Conservation (phyloP, 2,797 vertebrate species). For the Hemitrygon akajei region DNA sequence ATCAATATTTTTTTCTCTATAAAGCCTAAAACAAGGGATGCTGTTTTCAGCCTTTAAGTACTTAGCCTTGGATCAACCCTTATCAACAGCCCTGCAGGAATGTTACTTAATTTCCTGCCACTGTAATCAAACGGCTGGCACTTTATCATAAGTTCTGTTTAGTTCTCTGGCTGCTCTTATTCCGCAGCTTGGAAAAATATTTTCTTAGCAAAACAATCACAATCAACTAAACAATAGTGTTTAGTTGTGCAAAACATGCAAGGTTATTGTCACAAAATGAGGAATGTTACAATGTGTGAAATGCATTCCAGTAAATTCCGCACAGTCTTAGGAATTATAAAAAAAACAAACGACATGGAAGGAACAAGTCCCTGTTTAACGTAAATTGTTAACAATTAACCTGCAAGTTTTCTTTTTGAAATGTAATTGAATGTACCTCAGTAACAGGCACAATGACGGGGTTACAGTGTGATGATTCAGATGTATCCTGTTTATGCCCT, state of each 20-base stretch:
- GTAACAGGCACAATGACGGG: background rate
- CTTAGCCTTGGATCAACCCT: constrained; percentile 27
- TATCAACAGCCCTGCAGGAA: constrained; percentile 35
- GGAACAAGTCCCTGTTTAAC: background rate
- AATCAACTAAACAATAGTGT: constrained; percentile 35
- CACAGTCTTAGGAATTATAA: background rate
- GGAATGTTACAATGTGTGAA: constrained; percentile 35
- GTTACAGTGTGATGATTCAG: constrained; percentile 10
- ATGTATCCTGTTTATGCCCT: constrained; percentile 29
- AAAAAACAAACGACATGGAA: constrained; percentile 28
- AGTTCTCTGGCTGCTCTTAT: constrained; percentile 31
- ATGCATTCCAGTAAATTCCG: constrained; percentile 35
- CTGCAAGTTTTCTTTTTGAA: background rate
- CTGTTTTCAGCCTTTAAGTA: constrained; percentile 19
- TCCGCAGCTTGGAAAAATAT: constrained; percentile 37
- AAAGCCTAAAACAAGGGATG: background rate
- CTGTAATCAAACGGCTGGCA: constrained; percentile 34
- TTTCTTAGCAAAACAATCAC: constrained; percentile 36
- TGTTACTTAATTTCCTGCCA: constrained; percentile 28
- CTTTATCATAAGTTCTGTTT: constrained; percentile 34
- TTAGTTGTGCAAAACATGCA: constrained; percentile 36
- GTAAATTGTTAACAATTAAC: constrained; percentile 10
- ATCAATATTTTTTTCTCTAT: background rate
- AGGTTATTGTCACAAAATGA: constrained; percentile 32
- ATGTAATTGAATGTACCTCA: background rate